Evolutionary conservation across 2,797 vertebrate genomes (phyloP).

Genomic region (Malacoraja senta): DNA sequence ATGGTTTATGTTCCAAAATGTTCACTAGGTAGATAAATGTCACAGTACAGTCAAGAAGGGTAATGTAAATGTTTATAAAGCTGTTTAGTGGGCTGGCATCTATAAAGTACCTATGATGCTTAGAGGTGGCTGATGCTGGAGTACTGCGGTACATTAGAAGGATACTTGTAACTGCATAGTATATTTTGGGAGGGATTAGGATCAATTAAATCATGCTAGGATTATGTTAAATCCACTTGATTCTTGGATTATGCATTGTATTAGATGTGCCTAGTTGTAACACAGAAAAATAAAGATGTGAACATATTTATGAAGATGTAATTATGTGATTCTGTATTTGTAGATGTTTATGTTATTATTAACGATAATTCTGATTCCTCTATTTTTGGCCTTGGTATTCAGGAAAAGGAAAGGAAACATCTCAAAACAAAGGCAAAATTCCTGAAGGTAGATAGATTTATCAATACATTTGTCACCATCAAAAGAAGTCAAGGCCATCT

Average conservation of each 20-base stretch:
- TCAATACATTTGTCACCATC: not conserved
- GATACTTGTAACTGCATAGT: not conserved
- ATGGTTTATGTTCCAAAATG: not conserved
- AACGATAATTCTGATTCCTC: not conserved
- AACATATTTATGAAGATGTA: not conserved
- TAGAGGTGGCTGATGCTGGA: not conserved
- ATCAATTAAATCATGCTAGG: not conserved
- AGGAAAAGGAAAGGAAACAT: conserved; percentile 31
- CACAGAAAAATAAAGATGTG: not conserved
- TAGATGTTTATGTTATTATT: not conserved
- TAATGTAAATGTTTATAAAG: not conserved
- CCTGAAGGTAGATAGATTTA: conserved; percentile 26
- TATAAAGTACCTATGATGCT: not conserved
- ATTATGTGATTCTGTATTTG: not conserved
- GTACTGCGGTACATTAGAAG: not conserved
- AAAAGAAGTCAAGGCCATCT: not conserved
- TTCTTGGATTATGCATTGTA: not conserved
- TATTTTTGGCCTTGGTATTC: conserved; percentile 15
- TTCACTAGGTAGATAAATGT: not conserved
- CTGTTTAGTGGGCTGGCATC: not conserved
- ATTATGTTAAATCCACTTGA: not conserved
- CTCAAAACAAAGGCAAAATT: conserved; percentile 26
- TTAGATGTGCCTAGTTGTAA: not conserved
- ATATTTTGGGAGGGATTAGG: not conserved
- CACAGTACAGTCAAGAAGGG: not conserved